Conservation (phyloP, 2,113 vertebrate genomes). For the Mus pahari region DNA sequence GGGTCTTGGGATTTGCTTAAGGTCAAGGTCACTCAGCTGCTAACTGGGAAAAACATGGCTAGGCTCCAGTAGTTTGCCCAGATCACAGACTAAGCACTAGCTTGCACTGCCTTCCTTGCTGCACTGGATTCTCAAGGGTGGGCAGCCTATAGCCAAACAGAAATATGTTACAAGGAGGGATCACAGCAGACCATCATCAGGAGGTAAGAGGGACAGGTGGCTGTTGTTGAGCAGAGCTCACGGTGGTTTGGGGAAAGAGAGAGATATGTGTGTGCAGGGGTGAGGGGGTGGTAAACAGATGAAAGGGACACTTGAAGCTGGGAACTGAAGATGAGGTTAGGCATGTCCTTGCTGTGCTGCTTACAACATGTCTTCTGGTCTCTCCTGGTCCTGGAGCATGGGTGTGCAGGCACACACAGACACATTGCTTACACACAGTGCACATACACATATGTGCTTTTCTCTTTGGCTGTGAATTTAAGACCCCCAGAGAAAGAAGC, state of each 20-base stretch:
- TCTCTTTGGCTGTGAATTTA: slow-evolving; percentile 1
- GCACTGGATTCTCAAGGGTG: accelerated
- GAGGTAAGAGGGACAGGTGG: neutral
- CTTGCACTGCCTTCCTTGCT: neutral
- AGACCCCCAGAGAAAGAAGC: neutral
- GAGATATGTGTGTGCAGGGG: neutral
- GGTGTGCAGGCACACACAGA: accelerated
- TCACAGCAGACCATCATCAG: neutral
- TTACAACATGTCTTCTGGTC: neutral
- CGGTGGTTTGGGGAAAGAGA: neutral
- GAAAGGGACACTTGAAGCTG: neutral
- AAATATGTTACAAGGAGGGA: neutral
- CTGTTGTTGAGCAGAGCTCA: neutral
- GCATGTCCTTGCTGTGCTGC: neutral
- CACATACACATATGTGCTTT: no score
- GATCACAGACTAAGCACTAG: neutral
- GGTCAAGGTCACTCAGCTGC: neutral
- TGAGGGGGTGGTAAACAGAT: neutral
- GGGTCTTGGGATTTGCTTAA: neutral
- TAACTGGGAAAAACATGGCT: neutral
- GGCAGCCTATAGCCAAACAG: neutral
- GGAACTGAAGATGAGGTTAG: neutral
- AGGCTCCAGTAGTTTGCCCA: neutral
- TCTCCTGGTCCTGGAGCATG: no score
- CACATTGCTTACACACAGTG: neutral